Conservation (phyloP, 2,113 vertebrate genomes). For the Archocentrus centrarchus region DNA sequence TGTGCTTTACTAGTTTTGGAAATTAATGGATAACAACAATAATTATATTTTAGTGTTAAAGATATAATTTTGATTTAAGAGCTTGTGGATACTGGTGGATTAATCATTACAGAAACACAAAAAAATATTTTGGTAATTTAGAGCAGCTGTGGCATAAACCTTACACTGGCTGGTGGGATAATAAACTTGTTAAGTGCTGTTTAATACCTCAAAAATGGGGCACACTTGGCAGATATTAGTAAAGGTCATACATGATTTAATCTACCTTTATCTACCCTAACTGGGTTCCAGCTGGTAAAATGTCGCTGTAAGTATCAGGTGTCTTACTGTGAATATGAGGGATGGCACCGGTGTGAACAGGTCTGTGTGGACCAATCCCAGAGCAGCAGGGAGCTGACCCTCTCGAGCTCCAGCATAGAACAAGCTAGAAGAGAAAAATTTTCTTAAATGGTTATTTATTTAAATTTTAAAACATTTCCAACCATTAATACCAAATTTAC, state of each 20-base stretch:
- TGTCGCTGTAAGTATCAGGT: not conserved
- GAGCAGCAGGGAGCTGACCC: constrained; percentile 79
- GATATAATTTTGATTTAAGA: no score
- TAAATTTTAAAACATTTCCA: not conserved
- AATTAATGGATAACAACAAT: no score
- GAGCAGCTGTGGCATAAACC: no score
- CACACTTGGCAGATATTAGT: not conserved
- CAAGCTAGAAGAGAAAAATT: constrained; percentile 59
- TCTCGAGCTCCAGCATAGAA: constrained; percentile 81
- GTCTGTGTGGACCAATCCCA: constrained; percentile 81
- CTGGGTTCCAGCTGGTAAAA: not conserved
- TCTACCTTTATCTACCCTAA: not conserved
- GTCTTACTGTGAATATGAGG: constrained; percentile 81
- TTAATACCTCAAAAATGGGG: not conserved
- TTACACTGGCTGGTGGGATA: no score
- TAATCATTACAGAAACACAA: no score
- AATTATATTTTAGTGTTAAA: no score
- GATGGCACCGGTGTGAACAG: constrained; percentile 81
- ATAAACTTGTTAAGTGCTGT: no score
- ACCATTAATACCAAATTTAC: not conserved
- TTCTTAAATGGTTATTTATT: not conserved
- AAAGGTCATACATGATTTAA: not conserved
- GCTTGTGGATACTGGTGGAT: no score
- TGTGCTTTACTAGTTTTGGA: no score
- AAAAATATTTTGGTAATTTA: no score